Conservation (phyloP, 2,113 vertebrate genomes). For the Melanotaenia duboulayi region DNA sequence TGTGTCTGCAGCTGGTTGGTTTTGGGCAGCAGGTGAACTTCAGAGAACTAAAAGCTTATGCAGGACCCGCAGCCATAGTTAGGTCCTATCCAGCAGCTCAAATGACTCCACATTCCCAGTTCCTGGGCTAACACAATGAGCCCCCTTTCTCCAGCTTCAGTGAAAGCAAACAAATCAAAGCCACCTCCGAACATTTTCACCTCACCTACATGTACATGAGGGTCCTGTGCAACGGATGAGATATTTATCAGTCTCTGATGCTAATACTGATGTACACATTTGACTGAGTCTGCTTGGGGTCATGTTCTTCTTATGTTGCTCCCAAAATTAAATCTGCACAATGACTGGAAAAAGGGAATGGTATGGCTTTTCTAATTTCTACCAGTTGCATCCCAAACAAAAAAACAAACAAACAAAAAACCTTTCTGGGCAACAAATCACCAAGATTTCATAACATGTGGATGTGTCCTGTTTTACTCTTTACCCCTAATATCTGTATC, state of each 20-base stretch:
- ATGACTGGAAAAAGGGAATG: no score
- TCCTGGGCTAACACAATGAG: slow-evolving; percentile 42
- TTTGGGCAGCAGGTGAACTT: slow-evolving; percentile 77
- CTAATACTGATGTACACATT: slow-evolving; percentile 22
- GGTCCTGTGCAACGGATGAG: slow-evolving; percentile 51
- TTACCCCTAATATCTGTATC: slow-evolving; percentile 28
- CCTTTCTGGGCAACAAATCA: background rate
- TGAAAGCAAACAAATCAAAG: slow-evolving; percentile 65
- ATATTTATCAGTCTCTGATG: slow-evolving; percentile 35
- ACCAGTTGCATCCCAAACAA: background rate
- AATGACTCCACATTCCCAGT: slow-evolving; percentile 33
- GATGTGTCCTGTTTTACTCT: background rate
- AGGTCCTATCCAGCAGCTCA: slow-evolving; percentile 33
- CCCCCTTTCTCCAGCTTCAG: slow-evolving; percentile 24
- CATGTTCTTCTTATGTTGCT: background rate
- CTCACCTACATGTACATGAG: slow-evolving; percentile 54
- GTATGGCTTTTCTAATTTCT: no score
- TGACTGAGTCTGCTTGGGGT: slow-evolving; percentile 1
- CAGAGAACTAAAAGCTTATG: slow-evolving; percentile 45
- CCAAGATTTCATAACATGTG: background rate
- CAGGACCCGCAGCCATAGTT: slow-evolving; percentile 48
- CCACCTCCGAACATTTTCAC: slow-evolving; percentile 16
- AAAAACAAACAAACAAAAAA: background rate
- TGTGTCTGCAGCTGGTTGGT: slow-evolving; percentile 60
- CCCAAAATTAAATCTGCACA: background rate